A percentile compares a stretch with the other conserved stretches of the same genome.
Evolutionary conservation across 2,113 vertebrate genomes (phyloP).

Genomic region (Setophaga coronata): DNA sequence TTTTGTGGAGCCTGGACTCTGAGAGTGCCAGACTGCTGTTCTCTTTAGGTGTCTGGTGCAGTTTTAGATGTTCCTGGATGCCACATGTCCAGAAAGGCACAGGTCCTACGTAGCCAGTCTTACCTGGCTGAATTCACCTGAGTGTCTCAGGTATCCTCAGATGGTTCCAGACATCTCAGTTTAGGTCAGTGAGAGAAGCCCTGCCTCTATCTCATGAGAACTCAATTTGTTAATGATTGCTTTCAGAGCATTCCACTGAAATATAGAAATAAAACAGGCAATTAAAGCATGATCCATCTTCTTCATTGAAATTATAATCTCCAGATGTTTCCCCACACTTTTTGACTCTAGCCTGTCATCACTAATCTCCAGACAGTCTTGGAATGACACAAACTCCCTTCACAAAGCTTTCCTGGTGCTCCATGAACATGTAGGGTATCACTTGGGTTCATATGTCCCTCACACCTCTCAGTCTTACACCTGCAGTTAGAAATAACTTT

Average conservation of each 20-base stretch:
- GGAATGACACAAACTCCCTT: neutral
- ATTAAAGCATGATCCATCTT: neutral
- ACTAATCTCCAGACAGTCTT: neutral
- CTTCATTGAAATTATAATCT: neutral
- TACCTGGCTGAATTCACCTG: too few relatives aligned
- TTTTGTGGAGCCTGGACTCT: neutral
- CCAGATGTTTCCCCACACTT: neutral
- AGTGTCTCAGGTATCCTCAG: neutral
- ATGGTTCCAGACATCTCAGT: neutral
- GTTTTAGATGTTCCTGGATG: neutral
- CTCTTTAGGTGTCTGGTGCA: neutral
- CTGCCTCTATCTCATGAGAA: neutral
- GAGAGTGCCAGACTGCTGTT: neutral
- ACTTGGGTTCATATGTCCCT: neutral
- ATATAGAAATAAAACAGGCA: neutral
- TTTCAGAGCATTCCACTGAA: neutral
- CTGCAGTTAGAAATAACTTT: neutral
- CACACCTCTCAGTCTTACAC: neutral
- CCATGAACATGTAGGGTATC: neutral
- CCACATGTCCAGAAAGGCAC: neutral
- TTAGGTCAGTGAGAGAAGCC: neutral
- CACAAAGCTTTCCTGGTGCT: neutral
- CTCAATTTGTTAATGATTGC: neutral
- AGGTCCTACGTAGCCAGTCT: fast-evolving
- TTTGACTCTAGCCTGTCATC: neutral